Conservation (phyloP, 2,113 vertebrate species). For the Nicator chloris region DNA sequence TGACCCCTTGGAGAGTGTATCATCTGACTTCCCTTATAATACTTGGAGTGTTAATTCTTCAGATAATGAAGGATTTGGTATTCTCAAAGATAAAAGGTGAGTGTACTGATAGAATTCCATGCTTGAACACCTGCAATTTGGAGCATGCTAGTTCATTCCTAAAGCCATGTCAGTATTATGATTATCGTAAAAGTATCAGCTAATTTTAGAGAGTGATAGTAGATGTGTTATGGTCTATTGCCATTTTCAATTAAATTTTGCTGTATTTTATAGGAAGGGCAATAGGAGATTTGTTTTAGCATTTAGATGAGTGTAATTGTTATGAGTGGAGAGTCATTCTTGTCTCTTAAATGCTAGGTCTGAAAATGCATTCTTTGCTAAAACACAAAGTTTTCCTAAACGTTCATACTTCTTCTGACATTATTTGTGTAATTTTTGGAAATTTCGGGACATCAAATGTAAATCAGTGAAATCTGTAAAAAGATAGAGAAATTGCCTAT, state of each 20-base stretch:
- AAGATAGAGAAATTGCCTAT: background rate
- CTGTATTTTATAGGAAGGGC: background rate
- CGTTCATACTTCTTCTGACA: background rate
- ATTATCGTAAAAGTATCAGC: background rate
- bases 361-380: background rate
- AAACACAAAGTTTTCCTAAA: background rate
- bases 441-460: background rate
- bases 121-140: background rate
- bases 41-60: conserved; percentile 75
- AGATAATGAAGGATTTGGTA: conserved; percentile 77
- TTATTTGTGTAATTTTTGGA: background rate
- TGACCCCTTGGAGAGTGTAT: conserved; percentile 81
- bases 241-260: background rate
- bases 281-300: background rate
- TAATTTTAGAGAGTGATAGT: background rate
- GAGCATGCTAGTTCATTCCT: background rate
- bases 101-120: background rate
- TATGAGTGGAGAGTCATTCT: background rate
- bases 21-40: conserved; percentile 79
- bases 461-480: background rate
- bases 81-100: conserved; percentile 81
- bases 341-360: background rate
- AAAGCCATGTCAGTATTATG: background rate
- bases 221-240: background rate
- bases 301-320: background rate